Base-by-base conservation (phyloP, 2,888 invertebrate species). In the Dasysyrphus tricinctus region DNA sequence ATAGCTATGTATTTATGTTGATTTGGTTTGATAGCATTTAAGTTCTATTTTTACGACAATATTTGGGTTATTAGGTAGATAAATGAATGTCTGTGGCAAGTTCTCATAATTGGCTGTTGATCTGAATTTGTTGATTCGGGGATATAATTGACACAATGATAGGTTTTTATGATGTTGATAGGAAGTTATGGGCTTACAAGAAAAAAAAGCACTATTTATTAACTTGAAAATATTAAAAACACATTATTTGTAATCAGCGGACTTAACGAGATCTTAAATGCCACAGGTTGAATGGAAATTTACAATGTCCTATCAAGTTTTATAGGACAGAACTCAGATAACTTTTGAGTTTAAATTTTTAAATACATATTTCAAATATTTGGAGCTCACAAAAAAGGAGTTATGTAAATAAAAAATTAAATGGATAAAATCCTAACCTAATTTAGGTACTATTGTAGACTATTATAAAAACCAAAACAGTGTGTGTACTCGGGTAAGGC, bases 21-120 rank as follows among this genome's bases (percentile, higher is more conserved):
- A 84, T 84, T 75, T 70, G 75, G 39, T 70, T 84, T 80, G 75
- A 84, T 80, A 24, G 72, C 47, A 57, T 57, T 49, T 80, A 67
- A 74, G 74, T 59, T 51, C 42, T n/a, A 44, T 69, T 80, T 80
- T 44, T 42, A 63, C 39, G 16, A 76, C 61, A 79, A 80, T 70
- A 80, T 80, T 76, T 80, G 74, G 84, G 61, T 65, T 74, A 79
- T 83, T 79, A 83, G 74, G 11, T 11, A 57, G 74, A 69, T 54
- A 74, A 61, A 82, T 72, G 54, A 57, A 65, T 57, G 61, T n/a
- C 39, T 72, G 56, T 51, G 63, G 42, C 47, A 56, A 65, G 61
- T 67, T 72, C 24, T 39, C 1, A 69, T 75, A 56, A 75, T 75
- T 63, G 44, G 39, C 65, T 56, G 75, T 56, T 65, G 54, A 65